phyloP scores from a whole-genome alignment of 2,113 vertebrate genomes.

The Gorsachius goisagi region DNA sequence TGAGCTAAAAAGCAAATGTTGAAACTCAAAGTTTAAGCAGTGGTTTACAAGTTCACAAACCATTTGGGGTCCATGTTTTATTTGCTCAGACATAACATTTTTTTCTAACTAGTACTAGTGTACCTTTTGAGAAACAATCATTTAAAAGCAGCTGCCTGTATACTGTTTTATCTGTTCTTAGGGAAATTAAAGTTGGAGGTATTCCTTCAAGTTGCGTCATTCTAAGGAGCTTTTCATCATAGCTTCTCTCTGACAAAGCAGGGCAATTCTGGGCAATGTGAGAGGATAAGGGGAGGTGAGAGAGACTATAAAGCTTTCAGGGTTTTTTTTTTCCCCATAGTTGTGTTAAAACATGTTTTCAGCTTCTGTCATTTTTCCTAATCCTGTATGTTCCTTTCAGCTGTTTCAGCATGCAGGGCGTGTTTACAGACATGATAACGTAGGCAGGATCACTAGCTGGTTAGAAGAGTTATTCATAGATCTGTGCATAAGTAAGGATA shows the following conservation, averaged over 20 bases:
- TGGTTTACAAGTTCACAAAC: not conserved
- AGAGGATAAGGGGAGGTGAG: conserved; percentile 2
- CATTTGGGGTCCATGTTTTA: not conserved
- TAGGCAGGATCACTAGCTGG: conserved; percentile 15
- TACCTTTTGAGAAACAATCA: not conserved
- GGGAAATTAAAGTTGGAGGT: not conserved
- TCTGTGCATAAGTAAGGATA: conserved; percentile 12
- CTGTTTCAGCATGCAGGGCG: conserved; percentile 29
- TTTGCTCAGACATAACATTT: not conserved
- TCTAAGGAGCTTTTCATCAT: not conserved
- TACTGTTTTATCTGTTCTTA: not conserved
- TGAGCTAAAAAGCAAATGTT: not conserved
- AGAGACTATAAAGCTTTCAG: conserved; percentile 9
- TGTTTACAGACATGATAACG: conserved; percentile 26
- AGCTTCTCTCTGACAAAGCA: not conserved
- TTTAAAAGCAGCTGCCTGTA: not conserved
- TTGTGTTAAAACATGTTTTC: conserved; percentile 26
- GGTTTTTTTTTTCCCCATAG: not conserved
- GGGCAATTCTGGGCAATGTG: not conserved
- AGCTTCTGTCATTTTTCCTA: conserved; percentile 25
- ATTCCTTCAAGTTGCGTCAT: not conserved
- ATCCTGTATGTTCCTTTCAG: conserved; percentile 39
- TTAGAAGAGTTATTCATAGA: conserved; percentile 14
- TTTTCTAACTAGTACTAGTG: not conserved
- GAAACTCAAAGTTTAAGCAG: not conserved